Evolutionary conservation across 2,113 vertebrate genomes (phyloP).

Genomic region (Otus sunia): DNA sequence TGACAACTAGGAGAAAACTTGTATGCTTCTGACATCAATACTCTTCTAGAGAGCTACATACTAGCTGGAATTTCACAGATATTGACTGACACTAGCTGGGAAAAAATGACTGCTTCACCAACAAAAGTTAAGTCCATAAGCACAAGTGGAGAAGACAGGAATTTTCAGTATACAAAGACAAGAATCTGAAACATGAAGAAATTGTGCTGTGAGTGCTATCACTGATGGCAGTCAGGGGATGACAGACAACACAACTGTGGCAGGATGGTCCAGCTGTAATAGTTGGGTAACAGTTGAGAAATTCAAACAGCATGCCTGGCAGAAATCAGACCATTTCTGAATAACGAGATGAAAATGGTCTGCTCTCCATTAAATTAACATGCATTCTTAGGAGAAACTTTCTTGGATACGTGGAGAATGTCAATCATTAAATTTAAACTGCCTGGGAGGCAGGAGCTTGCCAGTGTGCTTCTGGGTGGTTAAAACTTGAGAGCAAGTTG

Average conservation of each 20-base stretch:
- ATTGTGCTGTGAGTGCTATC: neutral
- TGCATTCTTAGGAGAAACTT: conserved; percentile 54
- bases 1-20: neutral
- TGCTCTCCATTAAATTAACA: conserved; percentile 62
- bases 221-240: neutral
- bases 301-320: conserved; percentile 41
- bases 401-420: conserved; percentile 26
- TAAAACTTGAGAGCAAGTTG: conserved; percentile 44
- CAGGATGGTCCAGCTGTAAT: conserved; percentile 37
- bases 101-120: neutral
- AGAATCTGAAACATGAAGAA: neutral
- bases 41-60: neutral
- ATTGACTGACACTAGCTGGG: neutral
- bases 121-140: neutral
- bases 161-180: neutral
- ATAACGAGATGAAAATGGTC: conserved; percentile 47
- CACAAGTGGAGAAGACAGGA: neutral
- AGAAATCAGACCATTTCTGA: conserved; percentile 44
- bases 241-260: conserved; percentile 26
- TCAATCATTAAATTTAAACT: conserved; percentile 60
- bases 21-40: neutral
- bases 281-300: conserved; percentile 26
- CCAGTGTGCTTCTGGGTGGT: conserved; percentile 44
- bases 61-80: neutral
- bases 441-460: conserved; percentile 54